These are phyloP conservation scores for Drosophila tanythrix DNA, from an alignment of 2,888 invertebrate genomes.

Conservation along the genomic window DNA sequence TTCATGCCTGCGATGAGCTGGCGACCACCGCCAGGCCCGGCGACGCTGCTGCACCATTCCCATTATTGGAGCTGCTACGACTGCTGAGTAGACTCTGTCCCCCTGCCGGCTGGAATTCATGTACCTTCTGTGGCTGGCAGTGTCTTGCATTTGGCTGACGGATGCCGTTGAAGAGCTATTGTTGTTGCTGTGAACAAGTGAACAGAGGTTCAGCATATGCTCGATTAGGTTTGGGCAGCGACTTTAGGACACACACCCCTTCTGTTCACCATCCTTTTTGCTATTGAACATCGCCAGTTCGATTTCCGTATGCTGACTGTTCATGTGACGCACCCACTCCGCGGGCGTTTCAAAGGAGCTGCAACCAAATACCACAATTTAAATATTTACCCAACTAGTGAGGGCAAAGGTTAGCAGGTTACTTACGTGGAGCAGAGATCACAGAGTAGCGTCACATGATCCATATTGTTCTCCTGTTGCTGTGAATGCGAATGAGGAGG, in stretches of 20 bases:
- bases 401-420: fast-evolving
- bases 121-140: conserved; percentile 33
- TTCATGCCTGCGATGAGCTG: conserved; percentile 52
- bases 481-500: conserved; percentile 54
- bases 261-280: conserved; percentile 82
- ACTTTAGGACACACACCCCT: conserved; percentile 88
- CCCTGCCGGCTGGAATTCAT: conserved; percentile 28
- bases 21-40: conserved; percentile 30
- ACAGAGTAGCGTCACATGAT: conserved; percentile 91
- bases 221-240: conserved; percentile 23
- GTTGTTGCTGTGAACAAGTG: conserved; percentile 62
- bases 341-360: conserved; percentile 90
- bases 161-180: conserved; percentile 23
- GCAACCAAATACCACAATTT: conserved; percentile 4
- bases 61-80: conserved; percentile 35
- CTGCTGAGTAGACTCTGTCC: conserved; percentile 31
- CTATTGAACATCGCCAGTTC: conserved; percentile 89
- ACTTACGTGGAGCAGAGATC: conserved; percentile 90
- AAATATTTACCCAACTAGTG: background rate
- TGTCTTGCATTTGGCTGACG: conserved; percentile 39
- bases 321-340: conserved; percentile 95
- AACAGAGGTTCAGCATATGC: conserved; percentile 66
- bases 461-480: conserved; percentile 87
- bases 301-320: conserved; percentile 92
- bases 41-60: conserved; percentile 39